These are phyloP conservation scores for Spea bombifrons DNA, from an alignment of 2,113 vertebrate species.

Conservation along the genomic window DNA sequence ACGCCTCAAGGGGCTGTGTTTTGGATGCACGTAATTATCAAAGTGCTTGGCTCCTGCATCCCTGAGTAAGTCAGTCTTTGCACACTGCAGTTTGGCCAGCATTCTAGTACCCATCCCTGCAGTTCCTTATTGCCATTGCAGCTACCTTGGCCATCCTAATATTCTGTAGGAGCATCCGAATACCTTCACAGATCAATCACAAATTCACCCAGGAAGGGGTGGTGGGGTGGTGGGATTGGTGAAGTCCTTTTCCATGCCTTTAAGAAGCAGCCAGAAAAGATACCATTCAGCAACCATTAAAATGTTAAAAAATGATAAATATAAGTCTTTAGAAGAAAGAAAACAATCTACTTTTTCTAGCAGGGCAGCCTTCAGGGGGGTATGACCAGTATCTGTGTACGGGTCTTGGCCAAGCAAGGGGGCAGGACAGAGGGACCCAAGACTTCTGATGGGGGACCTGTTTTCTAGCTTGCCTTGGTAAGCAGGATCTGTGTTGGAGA, in stretches of 20 bases:
- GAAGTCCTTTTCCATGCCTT: no score
- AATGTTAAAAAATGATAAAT: neutral
- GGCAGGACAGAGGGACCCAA: no score
- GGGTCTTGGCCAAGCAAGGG: no score
- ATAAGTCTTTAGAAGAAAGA: neutral
- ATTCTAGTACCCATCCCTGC: neutral
- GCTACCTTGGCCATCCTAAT: neutral
- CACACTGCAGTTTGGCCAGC: neutral
- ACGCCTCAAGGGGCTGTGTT: neutral
- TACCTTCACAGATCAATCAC: neutral
- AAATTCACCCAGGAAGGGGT: neutral
- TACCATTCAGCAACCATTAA: neutral
- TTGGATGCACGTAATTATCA: neutral
- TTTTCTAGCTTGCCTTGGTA: no score
- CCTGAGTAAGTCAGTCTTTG: slow-evolving; percentile 37
- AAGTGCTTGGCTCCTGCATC: slow-evolving; percentile 39
- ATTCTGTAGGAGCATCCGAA: neutral
- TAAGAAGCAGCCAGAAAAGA: neutral
- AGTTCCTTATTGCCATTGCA: slow-evolving; percentile 18
- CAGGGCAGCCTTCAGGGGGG: no score
- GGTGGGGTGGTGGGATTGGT: neutral
- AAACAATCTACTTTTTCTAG: neutral
- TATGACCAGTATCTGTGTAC: no score
- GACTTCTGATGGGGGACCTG: no score
- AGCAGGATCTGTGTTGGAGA: no score